Base-by-base conservation (phyloP, 2,797 vertebrate species). In the Picus viridis region DNA sequence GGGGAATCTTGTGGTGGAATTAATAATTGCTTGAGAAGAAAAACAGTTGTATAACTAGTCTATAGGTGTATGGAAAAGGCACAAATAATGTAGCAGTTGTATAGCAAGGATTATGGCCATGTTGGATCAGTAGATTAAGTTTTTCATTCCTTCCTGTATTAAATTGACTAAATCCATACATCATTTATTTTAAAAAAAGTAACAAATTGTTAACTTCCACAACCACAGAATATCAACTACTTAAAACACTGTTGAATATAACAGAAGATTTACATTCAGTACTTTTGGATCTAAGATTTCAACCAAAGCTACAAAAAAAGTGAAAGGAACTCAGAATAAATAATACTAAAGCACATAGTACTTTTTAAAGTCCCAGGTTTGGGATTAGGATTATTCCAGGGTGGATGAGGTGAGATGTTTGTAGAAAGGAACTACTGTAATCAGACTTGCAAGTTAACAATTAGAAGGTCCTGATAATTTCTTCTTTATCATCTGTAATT, bases 321-420 rank as follows among this genome's bases (percentile, higher is more conserved):
- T 7, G 22, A 68, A 39, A 84, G 24, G 26, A 83, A 26, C 4
- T 73, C 32, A 45, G 6, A 36, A 27, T 56, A 41, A 56, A 47
- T 14, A 2, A 0, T 61, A 86, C 61, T 32, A 22, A 75, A 39
- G 11, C 3, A 0, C 3, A 23, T 34, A 18, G 4, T 19, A 2
- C 45, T 18, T 45, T 45, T 45, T 45, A 45, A 45, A 45, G 17
- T 57, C 13, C 15, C 3, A 2, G 7, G 3, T 74, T 78, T 90
- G n/a, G 10, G 8, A 34, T 74, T 32, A 72, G 7, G 27, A 34
- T 71, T 64, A 30, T 32, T 11, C 24, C 6, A 54, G 16, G 10
- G 51, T 26, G 74, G 1, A 2, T 47, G 51, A 68, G 14, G 10
- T 64, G 6, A 68, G 29, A 7, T 77, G 19, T 71, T 86, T 80